Percentiles rank a stretch among this genome's conserved stretches.
phyloP scores from a whole-genome alignment of 2,113 vertebrate genomes.

The Cricetomys ansorgei region DNA sequence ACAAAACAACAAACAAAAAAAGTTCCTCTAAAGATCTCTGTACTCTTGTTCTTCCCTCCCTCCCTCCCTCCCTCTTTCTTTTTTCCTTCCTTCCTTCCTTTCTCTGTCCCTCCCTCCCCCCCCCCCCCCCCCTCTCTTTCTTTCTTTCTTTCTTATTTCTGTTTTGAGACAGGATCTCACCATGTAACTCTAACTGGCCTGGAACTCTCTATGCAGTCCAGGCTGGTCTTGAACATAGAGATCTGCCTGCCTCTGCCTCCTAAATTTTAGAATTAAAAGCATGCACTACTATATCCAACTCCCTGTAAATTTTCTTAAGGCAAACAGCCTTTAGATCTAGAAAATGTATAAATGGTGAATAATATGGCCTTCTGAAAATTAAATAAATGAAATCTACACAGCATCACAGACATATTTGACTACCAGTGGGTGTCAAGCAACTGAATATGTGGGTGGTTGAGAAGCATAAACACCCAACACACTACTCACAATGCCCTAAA shows the following conservation, averaged over 20 bases:
- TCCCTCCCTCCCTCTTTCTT: too few relatives aligned
- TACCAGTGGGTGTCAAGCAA: neutral
- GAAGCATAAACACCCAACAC: neutral
- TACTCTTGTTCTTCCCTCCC: neutral
- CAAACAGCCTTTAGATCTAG: neutral
- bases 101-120: too few relatives aligned
- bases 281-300: neutral
- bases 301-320: neutral
- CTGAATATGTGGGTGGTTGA: neutral
- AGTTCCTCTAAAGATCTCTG: conserved; percentile 23
- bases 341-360: neutral
- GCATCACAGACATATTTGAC: neutral
- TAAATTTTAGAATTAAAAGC: neutral
- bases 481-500: neutral
- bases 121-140: too few relatives aligned
- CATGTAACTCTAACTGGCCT: neutral
- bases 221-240: neutral
- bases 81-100: too few relatives aligned
- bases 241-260: neutral
- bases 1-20: too few relatives aligned
- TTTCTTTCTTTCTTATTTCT: neutral
- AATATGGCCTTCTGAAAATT: neutral
- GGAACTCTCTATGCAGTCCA: neutral
- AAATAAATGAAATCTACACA: neutral
- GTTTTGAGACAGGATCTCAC: neutral